Conservation (phyloP, 2,888 invertebrate genomes). For the Galeruca laticollis region DNA sequence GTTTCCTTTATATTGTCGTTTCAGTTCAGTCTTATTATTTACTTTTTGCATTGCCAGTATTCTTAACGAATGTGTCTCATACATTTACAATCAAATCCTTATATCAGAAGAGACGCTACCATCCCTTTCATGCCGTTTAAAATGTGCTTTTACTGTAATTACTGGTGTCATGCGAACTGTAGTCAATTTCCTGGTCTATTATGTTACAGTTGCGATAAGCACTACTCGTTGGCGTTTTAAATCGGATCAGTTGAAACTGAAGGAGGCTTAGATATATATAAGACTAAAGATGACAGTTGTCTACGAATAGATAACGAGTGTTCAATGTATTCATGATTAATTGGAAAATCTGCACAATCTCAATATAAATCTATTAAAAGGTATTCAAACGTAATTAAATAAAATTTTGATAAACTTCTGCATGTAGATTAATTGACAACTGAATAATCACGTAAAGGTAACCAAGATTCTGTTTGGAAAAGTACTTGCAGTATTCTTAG, state of each 20-base stretch:
- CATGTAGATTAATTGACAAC: background rate
- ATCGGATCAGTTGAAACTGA: slow-evolving; percentile 23
- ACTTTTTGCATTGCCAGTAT: too few relatives aligned
- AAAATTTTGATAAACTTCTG: background rate
- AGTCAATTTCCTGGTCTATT: slow-evolving; percentile 12
- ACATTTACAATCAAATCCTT: too few relatives aligned
- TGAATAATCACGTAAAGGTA: too few relatives aligned
- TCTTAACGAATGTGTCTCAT: too few relatives aligned
- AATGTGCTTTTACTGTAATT: background rate
- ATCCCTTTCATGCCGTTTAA: background rate
- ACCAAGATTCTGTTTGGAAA: too few relatives aligned
- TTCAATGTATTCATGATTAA: slow-evolving; percentile 25
- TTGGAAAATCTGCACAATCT: slow-evolving; percentile 16
- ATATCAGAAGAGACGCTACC: background rate
- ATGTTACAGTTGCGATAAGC: slow-evolving; percentile 20
- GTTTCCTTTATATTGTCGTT: too few relatives aligned
- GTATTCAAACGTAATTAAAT: slow-evolving; percentile 9
- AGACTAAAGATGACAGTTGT: slow-evolving; percentile 25
- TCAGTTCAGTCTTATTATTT: too few relatives aligned
- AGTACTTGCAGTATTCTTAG: too few relatives aligned
- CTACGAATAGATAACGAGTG: slow-evolving; percentile 21
- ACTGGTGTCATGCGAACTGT: background rate
- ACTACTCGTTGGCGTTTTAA: slow-evolving; percentile 20
- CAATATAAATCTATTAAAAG: slow-evolving; percentile 9
- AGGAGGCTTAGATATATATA: slow-evolving; percentile 18